Evolutionary conservation across 1,140 invertebrate genomes (phyloP), one percentile per base, ranked within the genome.

Genomic region (Drosophila saltans): DNA sequence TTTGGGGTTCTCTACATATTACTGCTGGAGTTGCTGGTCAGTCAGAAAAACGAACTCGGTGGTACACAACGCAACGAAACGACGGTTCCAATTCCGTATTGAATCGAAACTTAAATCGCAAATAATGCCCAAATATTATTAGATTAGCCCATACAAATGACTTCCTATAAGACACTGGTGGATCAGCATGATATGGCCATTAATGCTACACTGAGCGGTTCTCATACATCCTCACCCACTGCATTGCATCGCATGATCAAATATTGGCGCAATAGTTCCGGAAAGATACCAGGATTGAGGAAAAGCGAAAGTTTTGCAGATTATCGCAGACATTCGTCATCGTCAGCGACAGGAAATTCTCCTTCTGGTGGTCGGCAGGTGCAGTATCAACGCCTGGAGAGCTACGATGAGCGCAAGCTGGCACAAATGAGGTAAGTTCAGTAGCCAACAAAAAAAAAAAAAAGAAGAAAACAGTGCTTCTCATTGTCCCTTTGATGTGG

Each of bases 271-370:
- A 91, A 91, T 63, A 88, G 66, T 56, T 80, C 90, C 10, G 80
- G 76, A 2, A 82, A 80, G 60, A 86, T 81, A 11, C 72, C 83
- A n/a, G 78, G 80, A 6, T 57, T 91, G 6, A 71, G 81, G 10
- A 91, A 91, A 41, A 91, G 90, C 66, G 80, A 86, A 28, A 91
- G 90, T 59, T 91, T 91, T 61, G 69, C 84, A 3, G 90, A 91
- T 26, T 91, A 88, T 79, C 70, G 89, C 6, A 67, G 78, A 2
- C 79, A 83, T 16, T 78, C 80, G 10, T 73, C 69, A 24, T 70
- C 64, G 30, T 61, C 57, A 11, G 48, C 40, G 11, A 16, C 63
- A 39, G 39, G 48, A 43, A 64, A 21, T 57, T 69, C 62, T 0
- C 16, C 65, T 43, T 64, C 61, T 4, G 40, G 55, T 7, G 57